Evolutionary conservation across 2,113 vertebrate genomes (phyloP).

Genomic region (Mus pahari): DNA sequence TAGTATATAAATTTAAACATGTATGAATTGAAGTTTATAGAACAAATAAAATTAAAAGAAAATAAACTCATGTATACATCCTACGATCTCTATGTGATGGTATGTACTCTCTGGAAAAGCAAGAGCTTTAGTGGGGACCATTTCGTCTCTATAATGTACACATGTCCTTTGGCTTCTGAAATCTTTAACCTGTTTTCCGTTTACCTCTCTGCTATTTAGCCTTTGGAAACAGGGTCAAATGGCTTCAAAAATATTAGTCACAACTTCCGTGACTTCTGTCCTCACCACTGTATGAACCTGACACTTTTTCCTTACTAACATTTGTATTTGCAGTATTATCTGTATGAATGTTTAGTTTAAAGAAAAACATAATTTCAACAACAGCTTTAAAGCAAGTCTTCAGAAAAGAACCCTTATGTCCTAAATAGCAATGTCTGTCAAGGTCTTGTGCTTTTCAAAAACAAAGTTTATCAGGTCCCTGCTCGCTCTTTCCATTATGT

Average conservation of each 20-base stretch:
- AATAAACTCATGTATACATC: constrained; percentile 24
- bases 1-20: constrained; percentile 14
- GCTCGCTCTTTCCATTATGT: constrained; percentile 30
- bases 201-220: background rate
- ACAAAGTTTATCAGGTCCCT: constrained; percentile 49
- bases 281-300: background rate
- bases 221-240: constrained; percentile 37
- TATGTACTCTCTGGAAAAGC: background rate
- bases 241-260: background rate
- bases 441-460: constrained; percentile 33
- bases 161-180: background rate
- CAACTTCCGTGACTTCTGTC: background rate
- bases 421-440: constrained; percentile 59
- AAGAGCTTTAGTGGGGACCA: background rate
- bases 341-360: constrained; percentile 45
- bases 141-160: background rate
- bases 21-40: constrained; percentile 28
- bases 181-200: background rate
- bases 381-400: constrained; percentile 8
- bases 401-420: constrained; percentile 18
- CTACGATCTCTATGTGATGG: background rate
- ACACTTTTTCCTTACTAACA: background rate
- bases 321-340: constrained; percentile 38
- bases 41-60: constrained; percentile 13
- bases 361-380: constrained; percentile 22